Evolutionary conservation across 2,113 vertebrate species (phyloP).

Genomic region (Microtus ochrogaster): DNA sequence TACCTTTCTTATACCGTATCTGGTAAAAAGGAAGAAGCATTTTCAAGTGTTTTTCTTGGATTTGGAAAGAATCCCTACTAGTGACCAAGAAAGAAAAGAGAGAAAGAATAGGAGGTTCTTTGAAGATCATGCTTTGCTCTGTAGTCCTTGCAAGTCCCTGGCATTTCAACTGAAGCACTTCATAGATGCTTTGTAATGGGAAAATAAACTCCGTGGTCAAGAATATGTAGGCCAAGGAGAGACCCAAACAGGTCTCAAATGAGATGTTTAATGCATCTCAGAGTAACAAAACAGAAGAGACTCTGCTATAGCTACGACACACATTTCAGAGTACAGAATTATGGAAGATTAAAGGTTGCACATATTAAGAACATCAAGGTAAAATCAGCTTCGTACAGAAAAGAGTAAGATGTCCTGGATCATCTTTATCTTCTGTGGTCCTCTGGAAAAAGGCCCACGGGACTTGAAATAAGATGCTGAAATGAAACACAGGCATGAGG

Average conservation of each 20-base stretch:
- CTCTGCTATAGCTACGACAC: background rate
- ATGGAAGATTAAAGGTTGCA: conserved; percentile 13
- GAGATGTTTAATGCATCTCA: background rate
- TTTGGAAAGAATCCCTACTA: background rate
- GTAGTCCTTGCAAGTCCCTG: background rate
- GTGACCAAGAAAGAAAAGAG: background rate
- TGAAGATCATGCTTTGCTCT: background rate
- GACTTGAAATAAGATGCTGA: background rate
- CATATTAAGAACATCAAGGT: background rate
- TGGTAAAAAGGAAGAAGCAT: background rate
- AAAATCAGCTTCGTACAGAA: conserved; percentile 21
- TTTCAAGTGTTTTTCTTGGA: background rate
- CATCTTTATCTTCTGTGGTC: background rate
- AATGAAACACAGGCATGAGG: conserved; percentile 2
- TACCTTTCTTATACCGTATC: background rate
- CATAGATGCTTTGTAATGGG: background rate
- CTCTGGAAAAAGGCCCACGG: background rate
- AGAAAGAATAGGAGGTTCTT: background rate
- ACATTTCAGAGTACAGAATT: background rate
- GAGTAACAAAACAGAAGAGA: background rate
- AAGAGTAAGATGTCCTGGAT: background rate
- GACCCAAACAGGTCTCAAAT: background rate
- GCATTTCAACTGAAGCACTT: background rate
- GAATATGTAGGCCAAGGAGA: background rate
- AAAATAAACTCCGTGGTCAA: background rate